These are phyloP conservation scores for Halictus quadricinctus DNA, from an alignment of 2,888 invertebrate species.

Conservation along the genomic window DNA sequence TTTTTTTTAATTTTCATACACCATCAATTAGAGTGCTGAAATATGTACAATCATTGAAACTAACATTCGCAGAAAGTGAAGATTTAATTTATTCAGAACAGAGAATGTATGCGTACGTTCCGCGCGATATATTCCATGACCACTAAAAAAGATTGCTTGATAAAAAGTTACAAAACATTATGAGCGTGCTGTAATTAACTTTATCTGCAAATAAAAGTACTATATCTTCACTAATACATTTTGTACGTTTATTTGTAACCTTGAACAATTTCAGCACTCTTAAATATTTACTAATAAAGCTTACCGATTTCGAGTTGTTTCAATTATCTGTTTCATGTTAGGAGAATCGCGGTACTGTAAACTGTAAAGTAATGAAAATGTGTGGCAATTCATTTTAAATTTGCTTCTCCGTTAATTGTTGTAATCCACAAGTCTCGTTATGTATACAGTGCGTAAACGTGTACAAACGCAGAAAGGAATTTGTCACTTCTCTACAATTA, in stretches of 20 bases:
- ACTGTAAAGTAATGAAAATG: conserved; percentile 72
- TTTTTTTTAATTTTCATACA: conserved; percentile 42
- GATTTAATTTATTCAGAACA: conserved; percentile 28
- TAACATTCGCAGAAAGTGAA: conserved; percentile 17
- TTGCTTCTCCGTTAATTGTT: conserved; percentile 42
- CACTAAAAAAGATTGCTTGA: conserved; percentile 36
- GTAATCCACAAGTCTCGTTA: conserved; percentile 23
- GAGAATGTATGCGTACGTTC: conserved; percentile 32
- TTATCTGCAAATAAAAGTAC: conserved; percentile 63
- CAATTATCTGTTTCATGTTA: conserved; percentile 13
- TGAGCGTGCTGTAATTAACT: conserved; percentile 58
- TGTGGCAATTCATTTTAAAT: conserved; percentile 29
- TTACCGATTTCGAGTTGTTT: conserved; percentile 11
- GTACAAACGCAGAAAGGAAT: conserved; percentile 23
- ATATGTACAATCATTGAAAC: conserved; percentile 40
- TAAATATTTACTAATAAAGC: conserved; percentile 19
- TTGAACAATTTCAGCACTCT: conserved; percentile 65
- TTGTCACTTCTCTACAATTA: conserved; percentile 21
- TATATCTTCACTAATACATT: conserved; percentile 47
- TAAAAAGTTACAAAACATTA: conserved; percentile 49
- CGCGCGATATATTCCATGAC: conserved; percentile 38
- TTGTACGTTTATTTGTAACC: conserved; percentile 55
- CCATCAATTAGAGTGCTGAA: conserved; percentile 62
- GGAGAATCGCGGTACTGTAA: conserved; percentile 68
- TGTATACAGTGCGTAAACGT: conserved; percentile 11